These are phyloP conservation scores for Dysidea cf. avara DNA, from an alignment of 37 sponge, comb jelly and placozoan genomes.

Conservation along the genomic window DNA sequence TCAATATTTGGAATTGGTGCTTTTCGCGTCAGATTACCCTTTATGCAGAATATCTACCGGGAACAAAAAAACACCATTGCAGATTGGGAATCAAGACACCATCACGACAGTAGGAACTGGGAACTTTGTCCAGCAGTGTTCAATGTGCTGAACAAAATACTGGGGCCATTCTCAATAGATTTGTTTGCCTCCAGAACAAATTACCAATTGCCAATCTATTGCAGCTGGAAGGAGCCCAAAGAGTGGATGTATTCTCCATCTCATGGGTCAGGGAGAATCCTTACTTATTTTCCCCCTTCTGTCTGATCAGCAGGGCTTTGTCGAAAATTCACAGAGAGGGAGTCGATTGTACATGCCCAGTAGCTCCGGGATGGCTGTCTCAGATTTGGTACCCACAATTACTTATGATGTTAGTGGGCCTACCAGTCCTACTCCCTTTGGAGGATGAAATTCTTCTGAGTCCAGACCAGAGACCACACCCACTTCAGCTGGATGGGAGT, in stretches of 20 bases:
- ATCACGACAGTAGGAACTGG: conserved; percentile 16
- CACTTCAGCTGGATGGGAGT: not conserved
- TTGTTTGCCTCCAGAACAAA: no score
- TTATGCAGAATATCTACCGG: conserved; percentile 37
- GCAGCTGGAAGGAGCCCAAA: not conserved
- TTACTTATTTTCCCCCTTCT: conserved; percentile 31
- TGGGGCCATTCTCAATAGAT: no score
- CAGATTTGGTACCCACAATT: conserved; percentile 32
- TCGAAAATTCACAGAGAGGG: conserved; percentile 8
- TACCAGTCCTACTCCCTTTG: conserved; percentile 15
- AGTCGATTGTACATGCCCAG: no score
- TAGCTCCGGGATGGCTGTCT: conserved; percentile 23
- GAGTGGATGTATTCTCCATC: conserved; percentile 22
- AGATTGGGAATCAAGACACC: conserved; percentile 32
- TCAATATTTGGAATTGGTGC: conserved; percentile 44
- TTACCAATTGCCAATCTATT: no score
- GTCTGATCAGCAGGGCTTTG: not conserved
- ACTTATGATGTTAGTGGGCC: conserved; percentile 12
- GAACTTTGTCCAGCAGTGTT: conserved; percentile 1
- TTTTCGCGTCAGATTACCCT: not conserved
- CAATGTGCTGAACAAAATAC: conserved; percentile 3
- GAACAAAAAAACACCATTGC: conserved; percentile 20
- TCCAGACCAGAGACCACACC: no score
- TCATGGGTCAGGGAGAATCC: conserved; percentile 1
- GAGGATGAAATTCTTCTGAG: conserved; percentile 1